Conservation (phyloP, 2,113 vertebrate species). For the Urocynchramus pylzowi region DNA sequence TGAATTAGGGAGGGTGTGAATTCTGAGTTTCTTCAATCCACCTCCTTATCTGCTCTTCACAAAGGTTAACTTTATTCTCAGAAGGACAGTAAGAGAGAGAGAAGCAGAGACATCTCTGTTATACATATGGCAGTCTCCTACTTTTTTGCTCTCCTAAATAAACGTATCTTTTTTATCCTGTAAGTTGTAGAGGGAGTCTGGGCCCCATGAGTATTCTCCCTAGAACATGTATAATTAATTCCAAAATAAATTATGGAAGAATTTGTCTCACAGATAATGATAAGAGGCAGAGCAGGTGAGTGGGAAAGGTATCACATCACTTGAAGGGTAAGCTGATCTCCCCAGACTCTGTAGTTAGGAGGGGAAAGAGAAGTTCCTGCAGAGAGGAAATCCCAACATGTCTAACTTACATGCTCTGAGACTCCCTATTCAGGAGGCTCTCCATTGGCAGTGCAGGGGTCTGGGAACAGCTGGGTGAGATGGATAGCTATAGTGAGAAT, state of each 20-base stretch:
- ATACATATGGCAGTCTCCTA: not conserved
- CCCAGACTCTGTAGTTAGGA: not conserved
- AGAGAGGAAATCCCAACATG: not conserved
- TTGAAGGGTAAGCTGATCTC: not conserved
- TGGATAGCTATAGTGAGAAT: not conserved
- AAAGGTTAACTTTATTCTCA: not conserved
- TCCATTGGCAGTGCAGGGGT: not conserved
- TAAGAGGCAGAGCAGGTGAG: not conserved
- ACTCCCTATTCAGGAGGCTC: not conserved
- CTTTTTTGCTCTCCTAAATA: not conserved
- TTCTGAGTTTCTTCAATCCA: not conserved
- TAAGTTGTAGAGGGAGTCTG: not conserved
- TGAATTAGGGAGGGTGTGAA: not conserved
- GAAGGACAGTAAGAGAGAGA: not conserved
- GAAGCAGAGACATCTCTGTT: not conserved
- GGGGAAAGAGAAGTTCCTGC: not conserved
- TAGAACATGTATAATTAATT: not conserved
- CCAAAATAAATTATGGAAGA: not conserved
- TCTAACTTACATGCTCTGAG: not conserved
- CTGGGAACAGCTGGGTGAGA: not conserved
- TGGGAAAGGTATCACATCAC: not conserved
- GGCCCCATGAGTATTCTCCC: accelerated
- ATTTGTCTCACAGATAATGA: not conserved
- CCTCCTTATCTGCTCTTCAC: not conserved
- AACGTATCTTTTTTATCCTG: not conserved